Evolutionary conservation across 53 echinoderm and acorn worm species (phyloP), one percentile per base, ranked within the genome.

Genomic region (Astropecten irregularis): DNA sequence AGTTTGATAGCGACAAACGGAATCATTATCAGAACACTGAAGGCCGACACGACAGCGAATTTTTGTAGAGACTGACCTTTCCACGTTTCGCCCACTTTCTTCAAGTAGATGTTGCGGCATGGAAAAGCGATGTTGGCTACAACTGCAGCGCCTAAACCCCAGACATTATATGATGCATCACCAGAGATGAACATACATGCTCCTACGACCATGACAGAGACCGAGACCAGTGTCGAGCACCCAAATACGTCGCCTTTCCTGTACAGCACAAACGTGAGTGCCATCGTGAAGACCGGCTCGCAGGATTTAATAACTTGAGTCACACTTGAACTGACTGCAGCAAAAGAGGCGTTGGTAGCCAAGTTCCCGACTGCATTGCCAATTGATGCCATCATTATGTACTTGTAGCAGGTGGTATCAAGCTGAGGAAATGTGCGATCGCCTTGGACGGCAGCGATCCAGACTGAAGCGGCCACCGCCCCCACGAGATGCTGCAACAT

Each of bases 261-360:
- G 68, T 68, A 47, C 21, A 68, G 25, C 4, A 68, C 3, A 27
- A 68, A 22, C 0, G 68, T 68, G 3, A 68, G 23, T 9, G 13
- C 44, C 37, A 42, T 1, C 10, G 68, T 68, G 46, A 68, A 26
- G 46, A 68, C 27, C 1, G 68, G 68, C 21, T 68, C 68, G 39
- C 68, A 47, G 14, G 68, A 68, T 27, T 68, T 68, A 28, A 68
- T 68, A 23, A 68, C 68, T 26, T 68, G 68, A 25, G 68, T 68
- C 15, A 42, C 23, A 40, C 68, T 68, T 1, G 68, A 68, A 23
- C 18, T 68, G 15, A 68, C 44, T 4, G 68, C 68, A 26, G 68
- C 68, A 15, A 47, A 68, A 14, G 68, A 42, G 15, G 68, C 68
- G 15, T 68, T 68, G 6, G 68, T 68, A 2, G 68, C 68, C 27